Conservation (phyloP, 2,888 invertebrate genomes). For the Eilema depressum region DNA sequence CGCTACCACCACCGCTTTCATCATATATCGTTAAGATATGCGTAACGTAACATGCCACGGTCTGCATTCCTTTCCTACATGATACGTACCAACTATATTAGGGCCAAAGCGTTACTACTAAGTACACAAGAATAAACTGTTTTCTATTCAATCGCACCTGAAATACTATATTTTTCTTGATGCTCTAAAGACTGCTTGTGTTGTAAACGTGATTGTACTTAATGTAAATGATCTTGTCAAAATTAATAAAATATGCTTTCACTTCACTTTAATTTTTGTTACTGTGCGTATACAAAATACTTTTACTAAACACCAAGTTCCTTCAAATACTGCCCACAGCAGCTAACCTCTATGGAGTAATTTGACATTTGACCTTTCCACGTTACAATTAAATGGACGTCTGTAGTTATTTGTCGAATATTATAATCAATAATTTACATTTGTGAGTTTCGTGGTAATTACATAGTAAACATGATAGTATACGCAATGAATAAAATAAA, state of each 20-base stretch:
- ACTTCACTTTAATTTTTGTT: too few species aligned
- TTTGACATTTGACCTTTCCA: neutral
- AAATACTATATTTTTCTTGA: too few species aligned
- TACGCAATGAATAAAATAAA: neutral
- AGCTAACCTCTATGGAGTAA: neutral
- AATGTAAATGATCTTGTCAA: too few species aligned
- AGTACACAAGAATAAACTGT: neutral
- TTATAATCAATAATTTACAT: neutral
- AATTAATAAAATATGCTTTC: too few species aligned
- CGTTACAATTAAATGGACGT: neutral
- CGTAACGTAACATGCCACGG: neutral
- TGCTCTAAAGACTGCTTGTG: too few species aligned
- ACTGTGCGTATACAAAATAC: too few species aligned
- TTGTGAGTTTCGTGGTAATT: neutral
- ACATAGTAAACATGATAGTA: neutral
- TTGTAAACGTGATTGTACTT: too few species aligned
- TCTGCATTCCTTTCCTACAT: neutral
- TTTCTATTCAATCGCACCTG: neutral
- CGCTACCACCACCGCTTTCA: neutral
- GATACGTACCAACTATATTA: neutral
- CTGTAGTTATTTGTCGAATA: neutral
- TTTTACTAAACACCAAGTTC: too few species aligned
- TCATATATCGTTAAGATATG: conserved; percentile 1
- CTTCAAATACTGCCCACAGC: neutral
- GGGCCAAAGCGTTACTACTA: neutral